Evolutionary conservation across 2,113 vertebrate genomes (phyloP).

Genomic region (Psophia crepitans): DNA sequence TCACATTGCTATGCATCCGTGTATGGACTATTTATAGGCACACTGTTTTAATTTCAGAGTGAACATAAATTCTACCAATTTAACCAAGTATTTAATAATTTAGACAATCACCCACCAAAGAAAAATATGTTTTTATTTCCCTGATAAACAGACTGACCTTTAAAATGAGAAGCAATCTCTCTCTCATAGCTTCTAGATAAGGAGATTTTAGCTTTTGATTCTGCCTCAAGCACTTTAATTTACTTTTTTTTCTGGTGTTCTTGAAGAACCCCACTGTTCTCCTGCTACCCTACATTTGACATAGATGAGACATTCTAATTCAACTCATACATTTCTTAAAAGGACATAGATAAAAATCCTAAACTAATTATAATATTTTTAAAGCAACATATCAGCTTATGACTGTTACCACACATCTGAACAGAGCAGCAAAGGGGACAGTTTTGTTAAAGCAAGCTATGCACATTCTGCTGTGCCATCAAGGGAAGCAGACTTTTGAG

Average conservation of each 20-base stretch:
- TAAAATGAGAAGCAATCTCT: conserved; percentile 8
- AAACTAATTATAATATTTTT: background rate
- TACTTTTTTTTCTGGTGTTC: background rate
- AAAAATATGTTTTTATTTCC: conserved; percentile 6
- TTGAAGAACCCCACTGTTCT: background rate
- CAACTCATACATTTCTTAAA: background rate
- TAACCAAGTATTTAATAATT: conserved; percentile 8
- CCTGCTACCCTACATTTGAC: background rate
- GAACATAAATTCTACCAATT: background rate
- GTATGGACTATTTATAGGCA: conserved; percentile 5
- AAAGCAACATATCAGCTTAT: background rate
- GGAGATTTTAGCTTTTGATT: background rate
- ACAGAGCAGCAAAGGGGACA: fast-evolving
- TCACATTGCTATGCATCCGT: background rate
- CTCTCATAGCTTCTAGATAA: background rate
- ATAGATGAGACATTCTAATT: background rate
- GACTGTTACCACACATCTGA: background rate
- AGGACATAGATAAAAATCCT: background rate
- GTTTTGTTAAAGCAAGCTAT: background rate
- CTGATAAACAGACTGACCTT: conserved; percentile 11
- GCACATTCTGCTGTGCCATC: background rate
- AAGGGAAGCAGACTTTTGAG: background rate
- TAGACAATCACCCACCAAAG: background rate
- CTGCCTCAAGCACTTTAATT: background rate
- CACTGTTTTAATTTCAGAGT: conserved; percentile 34